A percentile compares a stretch with the other conserved stretches of the same genome.
phyloP scores from a whole-genome alignment of 2,797 vertebrate genomes.

The Hephaestus fuliginosus region DNA sequence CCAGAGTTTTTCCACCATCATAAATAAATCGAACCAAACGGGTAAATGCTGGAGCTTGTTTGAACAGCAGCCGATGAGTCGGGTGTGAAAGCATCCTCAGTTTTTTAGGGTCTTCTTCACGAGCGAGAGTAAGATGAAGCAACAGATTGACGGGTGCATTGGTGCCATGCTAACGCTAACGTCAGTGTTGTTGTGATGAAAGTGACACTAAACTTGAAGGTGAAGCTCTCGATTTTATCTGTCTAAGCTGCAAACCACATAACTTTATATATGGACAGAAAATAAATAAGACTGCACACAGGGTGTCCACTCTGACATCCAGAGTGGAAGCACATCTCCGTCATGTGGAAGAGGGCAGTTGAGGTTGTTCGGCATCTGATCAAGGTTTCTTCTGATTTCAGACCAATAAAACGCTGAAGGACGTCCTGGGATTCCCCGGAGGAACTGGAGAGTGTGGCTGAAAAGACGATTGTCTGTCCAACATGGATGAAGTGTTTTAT shows the following conservation, averaged over 20 bases:
- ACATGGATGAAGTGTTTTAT: background rate
- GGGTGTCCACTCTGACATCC: background rate
- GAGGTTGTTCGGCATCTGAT: background rate
- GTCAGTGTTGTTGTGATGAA: background rate
- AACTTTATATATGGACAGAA: background rate
- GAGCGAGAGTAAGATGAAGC: background rate
- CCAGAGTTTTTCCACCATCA: background rate
- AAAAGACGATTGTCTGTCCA: background rate
- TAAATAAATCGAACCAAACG: background rate
- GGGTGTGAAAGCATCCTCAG: too few species aligned
- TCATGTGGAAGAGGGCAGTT: background rate
- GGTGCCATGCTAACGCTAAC: background rate
- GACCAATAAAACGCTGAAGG: too few species aligned
- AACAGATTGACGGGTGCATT: background rate
- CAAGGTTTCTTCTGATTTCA: background rate
- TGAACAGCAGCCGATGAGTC: too few species aligned
- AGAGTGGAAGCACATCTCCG: background rate
- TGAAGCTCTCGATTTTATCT: background rate
- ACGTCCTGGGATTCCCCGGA: background rate
- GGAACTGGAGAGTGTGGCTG: background rate
- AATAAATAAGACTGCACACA: background rate
- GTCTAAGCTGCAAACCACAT: background rate
- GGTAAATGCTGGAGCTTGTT: too few species aligned
- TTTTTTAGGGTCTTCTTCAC: background rate
- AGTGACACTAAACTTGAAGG: background rate